These are phyloP conservation scores for Oxyruncus cristatus DNA, from an alignment of 2,113 vertebrate species.

Conservation along the genomic window DNA sequence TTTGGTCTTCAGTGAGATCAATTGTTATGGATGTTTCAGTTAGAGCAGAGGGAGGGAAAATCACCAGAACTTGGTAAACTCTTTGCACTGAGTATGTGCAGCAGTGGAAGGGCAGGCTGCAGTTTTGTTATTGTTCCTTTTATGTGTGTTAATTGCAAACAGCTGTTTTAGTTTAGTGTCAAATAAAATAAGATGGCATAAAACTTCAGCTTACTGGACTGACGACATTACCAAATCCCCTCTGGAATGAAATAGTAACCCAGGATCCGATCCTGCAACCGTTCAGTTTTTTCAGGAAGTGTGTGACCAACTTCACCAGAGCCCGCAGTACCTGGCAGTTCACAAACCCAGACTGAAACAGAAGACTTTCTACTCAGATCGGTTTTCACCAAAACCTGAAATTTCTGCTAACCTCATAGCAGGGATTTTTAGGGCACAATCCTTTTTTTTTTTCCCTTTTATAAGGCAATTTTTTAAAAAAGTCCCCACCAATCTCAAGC, in stretches of 20 bases:
- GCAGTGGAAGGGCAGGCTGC: neutral
- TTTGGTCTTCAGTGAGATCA: conserved; percentile 15
- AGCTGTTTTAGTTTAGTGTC: conserved; percentile 50
- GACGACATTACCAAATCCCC: conserved; percentile 25
- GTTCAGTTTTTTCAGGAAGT: neutral
- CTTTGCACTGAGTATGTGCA: conserved; percentile 19
- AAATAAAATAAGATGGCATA: conserved; percentile 31
- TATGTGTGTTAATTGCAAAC: conserved; percentile 63
- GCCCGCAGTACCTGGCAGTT: neutral
- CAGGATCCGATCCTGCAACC: neutral
- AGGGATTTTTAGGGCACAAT: neutral
- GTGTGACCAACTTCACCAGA: neutral
- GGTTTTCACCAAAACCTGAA: neutral
- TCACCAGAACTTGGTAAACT: conserved; percentile 20
- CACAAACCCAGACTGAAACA: neutral
- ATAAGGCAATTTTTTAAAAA: neutral
- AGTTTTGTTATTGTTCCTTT: conserved; percentile 54
- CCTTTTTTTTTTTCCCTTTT: neutral
- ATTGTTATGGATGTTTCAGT: conserved; percentile 36
- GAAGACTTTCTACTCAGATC: neutral
- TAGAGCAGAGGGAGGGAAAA: conserved; percentile 18
- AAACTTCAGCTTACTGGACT: conserved; percentile 26
- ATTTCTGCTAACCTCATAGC: neutral
- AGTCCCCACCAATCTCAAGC: neutral
- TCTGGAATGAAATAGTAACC: neutral